Evolutionary conservation across 2,113 vertebrate species (phyloP).

Genomic region (Alectura lathami): DNA sequence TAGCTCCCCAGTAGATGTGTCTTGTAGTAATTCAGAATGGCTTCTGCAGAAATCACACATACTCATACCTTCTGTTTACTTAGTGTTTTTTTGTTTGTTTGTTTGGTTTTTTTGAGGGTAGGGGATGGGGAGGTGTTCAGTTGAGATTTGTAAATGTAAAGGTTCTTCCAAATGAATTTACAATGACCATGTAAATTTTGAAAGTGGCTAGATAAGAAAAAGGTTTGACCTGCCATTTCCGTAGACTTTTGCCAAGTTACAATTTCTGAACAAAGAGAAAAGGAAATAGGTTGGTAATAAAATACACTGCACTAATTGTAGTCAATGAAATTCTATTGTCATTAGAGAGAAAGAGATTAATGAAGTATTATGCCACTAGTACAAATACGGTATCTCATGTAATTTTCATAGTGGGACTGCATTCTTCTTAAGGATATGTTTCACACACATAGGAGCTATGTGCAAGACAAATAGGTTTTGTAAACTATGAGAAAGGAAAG

Average conservation of each 20-base stretch:
- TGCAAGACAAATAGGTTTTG: neutral
- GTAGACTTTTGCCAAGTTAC: neutral
- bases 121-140: too few relatives aligned
- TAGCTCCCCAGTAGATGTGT: neutral
- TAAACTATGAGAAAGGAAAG: neutral
- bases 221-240: neutral
- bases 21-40: neutral
- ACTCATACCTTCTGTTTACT: neutral
- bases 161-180: neutral
- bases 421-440: neutral
- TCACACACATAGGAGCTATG: neutral
- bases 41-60: neutral
- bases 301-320: neutral
- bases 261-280: neutral
- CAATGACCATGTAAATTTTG: neutral
- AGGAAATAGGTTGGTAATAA: neutral
- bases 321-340: neutral
- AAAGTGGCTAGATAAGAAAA: neutral
- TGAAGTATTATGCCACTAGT: neutral
- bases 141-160: neutral
- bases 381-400: neutral
- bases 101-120: too few relatives aligned
- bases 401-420: accelerated
- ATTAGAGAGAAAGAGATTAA: neutral
- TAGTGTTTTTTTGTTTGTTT: neutral